A percentile compares a stretch with the other conserved stretches of the same genome.
Conservation (phyloP, 1,140 invertebrate genomes). For the Ceratosolen fusciceps region DNA sequence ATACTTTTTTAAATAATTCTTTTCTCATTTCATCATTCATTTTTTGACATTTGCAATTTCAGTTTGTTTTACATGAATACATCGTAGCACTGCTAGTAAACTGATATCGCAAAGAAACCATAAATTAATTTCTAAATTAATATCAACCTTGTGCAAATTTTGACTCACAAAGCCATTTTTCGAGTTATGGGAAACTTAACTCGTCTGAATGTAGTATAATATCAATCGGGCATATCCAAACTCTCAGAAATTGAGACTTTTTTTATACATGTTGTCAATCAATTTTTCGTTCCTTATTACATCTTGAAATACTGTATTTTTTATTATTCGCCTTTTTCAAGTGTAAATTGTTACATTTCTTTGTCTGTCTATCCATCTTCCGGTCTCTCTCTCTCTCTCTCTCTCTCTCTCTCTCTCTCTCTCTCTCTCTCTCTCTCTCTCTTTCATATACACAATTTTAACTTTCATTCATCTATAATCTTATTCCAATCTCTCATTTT, state of each 20-base stretch:
- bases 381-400: slow-evolving; percentile 21
- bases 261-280: slow-evolving; percentile 40
- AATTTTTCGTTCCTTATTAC: slow-evolving; percentile 45
- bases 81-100: not conserved
- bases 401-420: not conserved
- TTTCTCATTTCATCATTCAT: not conserved
- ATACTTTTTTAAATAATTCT: slow-evolving; percentile 18
- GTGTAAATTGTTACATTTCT: not conserved
- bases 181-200: not conserved
- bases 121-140: slow-evolving; percentile 40
- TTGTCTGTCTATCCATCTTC: not conserved
- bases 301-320: slow-evolving; percentile 38
- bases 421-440: not conserved
- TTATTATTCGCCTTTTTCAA: not conserved
- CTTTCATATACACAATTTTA: too few relatives aligned
- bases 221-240: not conserved
- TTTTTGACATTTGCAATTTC: not conserved
- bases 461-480: too few relatives aligned
- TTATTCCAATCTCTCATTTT: too few relatives aligned
- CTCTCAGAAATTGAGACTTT: not conserved
- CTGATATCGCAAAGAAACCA: too few relatives aligned
- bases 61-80: slow-evolving; percentile 4
- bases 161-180: slow-evolving; percentile 30
- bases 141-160: slow-evolving; percentile 45
- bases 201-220: not conserved